Evolutionary conservation across 23 tunicate species (phyloP), one percentile per base, ranked within the genome.

Genomic region (Ciona savignyi): DNA sequence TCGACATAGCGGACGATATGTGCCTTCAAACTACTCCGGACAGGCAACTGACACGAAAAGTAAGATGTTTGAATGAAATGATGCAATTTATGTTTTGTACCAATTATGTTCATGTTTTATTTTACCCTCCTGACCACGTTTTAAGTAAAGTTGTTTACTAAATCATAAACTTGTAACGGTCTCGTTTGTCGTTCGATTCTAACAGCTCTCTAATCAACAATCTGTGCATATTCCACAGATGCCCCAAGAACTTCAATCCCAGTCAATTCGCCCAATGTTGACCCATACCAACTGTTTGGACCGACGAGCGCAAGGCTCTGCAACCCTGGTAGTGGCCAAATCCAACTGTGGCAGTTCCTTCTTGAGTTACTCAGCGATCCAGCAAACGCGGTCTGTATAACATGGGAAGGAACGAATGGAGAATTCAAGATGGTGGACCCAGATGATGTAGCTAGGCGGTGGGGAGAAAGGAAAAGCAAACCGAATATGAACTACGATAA

Each of bases 401-500:
- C 93, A 51, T 95, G 99, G 99, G 99, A 95, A 68, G 99, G 99
- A 23, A 76, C 84, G 4, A 81, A 95, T 51, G 99, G 99, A 6
- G 99, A 95, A 68, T 95, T 95, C 70, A 90, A 90, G 34, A 95
- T 95, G 99, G 95, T 85, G 29, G 99, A 95, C 72, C 99, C 99
- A 11, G 99, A 95, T 62, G 99, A 95, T 61, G 99, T 95, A 0
- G 99, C 99, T 19, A 67, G 99, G 30, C 63, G 95, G 23, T 95
- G 99, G 99, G 99, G 99, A 32, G 92, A 88, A 68, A 66, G 99
- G 21, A 95, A 95, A 68, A 90, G 93, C 90, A 95, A 95, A 35
- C 99, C 99, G 4, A 95, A 95, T 69, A 95, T 95, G 99, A 95
- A 95, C 80, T 95, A 95, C 80, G 99, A 90, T 78, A 95, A 95